Evolutionary conservation across 1,140 invertebrate species (phyloP).

Genomic region (Aplysia californica): DNA sequence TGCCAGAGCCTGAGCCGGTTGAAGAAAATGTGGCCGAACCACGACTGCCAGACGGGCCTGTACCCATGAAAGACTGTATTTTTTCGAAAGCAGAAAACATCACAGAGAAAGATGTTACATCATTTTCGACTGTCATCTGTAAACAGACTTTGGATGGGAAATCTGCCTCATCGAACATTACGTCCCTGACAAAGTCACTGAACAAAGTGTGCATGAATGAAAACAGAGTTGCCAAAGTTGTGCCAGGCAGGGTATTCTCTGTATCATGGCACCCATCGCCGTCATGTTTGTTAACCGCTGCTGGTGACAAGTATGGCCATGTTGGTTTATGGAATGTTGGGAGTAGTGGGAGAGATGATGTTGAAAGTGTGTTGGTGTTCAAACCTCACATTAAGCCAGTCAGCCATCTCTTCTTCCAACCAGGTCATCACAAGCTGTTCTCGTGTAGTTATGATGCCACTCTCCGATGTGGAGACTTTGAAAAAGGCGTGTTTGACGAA

Average conservation of each 20-base stretch:
- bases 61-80: conserved; percentile 5
- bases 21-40: background rate
- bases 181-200: background rate
- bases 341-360: conserved; percentile 26
- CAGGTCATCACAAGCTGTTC: conserved; percentile 34
- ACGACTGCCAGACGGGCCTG: conserved; percentile 19
- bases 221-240: conserved; percentile 52
- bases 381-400: conserved; percentile 53
- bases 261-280: conserved; percentile 49
- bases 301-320: conserved; percentile 61
- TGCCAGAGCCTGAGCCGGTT: conserved; percentile 5
- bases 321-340: conserved; percentile 61
- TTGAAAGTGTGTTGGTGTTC: conserved; percentile 48
- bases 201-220: conserved; percentile 37
- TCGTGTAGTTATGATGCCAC: conserved; percentile 59
- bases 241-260: conserved; percentile 53
- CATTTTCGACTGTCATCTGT: background rate
- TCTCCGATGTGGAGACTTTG: conserved; percentile 50
- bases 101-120: background rate
- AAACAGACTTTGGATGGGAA: background rate
- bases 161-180: background rate
- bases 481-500: conserved; percentile 52
- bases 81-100: conserved; percentile 4
- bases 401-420: conserved; percentile 40
- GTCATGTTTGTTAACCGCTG: conserved; percentile 40